A percentile compares a stretch with the other conserved stretches of the same genome.
phyloP scores from a whole-genome alignment of 2,113 vertebrate species.

The Tursiops truncatus region DNA sequence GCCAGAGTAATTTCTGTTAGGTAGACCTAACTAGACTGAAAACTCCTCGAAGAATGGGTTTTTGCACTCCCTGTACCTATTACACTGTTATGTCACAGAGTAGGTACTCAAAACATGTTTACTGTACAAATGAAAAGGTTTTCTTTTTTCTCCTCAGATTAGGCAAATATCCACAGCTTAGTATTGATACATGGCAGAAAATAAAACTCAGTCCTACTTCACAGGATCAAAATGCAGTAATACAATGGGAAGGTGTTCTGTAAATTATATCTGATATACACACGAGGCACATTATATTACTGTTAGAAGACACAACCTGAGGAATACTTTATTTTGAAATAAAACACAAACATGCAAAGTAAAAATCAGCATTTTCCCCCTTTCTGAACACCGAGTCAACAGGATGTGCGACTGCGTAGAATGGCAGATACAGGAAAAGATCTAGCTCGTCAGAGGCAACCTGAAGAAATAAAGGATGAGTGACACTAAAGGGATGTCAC shows the following conservation, averaged over 20 bases:
- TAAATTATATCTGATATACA: neutral
- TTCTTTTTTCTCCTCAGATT: neutral
- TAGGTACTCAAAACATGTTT: neutral
- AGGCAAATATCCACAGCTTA: neutral
- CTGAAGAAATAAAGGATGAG: neutral
- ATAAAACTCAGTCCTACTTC: neutral
- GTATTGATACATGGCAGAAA: neutral
- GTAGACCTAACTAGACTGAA: neutral
- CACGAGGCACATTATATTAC: neutral
- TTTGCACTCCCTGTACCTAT: neutral
- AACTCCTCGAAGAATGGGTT: neutral
- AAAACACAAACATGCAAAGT: constrained; percentile 26
- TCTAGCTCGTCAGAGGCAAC: neutral
- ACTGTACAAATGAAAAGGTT: neutral
- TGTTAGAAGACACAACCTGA: neutral
- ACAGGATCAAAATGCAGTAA: neutral
- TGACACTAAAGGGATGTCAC: neutral
- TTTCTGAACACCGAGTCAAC: neutral
- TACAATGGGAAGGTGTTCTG: neutral
- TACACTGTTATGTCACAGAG: neutral
- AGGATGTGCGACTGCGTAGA: neutral
- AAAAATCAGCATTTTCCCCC: neutral
- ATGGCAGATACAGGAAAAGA: neutral
- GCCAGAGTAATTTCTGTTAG: neutral
- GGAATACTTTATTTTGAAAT: constrained; percentile 35